Evolutionary conservation across 2,888 invertebrate species (phyloP), one percentile per base, ranked within the genome.

Genomic region (Polydrusus cervinus): DNA sequence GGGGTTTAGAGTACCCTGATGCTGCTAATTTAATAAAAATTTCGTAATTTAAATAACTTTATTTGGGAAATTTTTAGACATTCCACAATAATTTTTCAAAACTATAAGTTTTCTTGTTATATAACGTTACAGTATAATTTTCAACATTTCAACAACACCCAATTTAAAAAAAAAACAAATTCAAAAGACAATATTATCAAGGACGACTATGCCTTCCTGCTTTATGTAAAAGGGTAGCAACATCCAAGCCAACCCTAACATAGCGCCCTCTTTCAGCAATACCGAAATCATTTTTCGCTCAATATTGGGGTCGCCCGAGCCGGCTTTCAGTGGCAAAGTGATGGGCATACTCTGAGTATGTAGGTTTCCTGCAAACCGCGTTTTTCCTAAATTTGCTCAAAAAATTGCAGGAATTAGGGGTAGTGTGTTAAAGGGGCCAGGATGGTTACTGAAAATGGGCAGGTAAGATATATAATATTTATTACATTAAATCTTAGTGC

Each of bases 381-480:
- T 78, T 78, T 71, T 75, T 78, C 68, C 75, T 75, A 74, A 74
- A 61, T 47, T 78, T 79, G 74, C 78, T 75, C 78, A 78, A 77
- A 73, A 77, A 67, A 34, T 51, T 61, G 66, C 67, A 66, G 51
- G 16, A 53, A 65, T 70, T 8, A 8, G 70, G 76, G 73, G 30
- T 77, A 65, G 74, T 62, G 69, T 70, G 53, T 61, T 74, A 60
- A 16, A 18, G 71, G 75, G 79, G 77, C 79, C 80, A 82, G 38
- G 34, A 87, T 87, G 87, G 87, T 87, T 67, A 87, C 87, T 34
- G 86, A 87, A 82, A 87, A 87, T 81, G 87, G 86, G 61, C 87
- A 86, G 87, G 87, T 87, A 78, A 72, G 70, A 43, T 47, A n/a
- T 10, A 0, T 43, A 25, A 51, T 25, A n/a, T 18, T 25, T 34